These are phyloP conservation scores for Druceiella hillmani DNA, from an alignment of 2,888 invertebrate species.

Conservation along the genomic window DNA sequence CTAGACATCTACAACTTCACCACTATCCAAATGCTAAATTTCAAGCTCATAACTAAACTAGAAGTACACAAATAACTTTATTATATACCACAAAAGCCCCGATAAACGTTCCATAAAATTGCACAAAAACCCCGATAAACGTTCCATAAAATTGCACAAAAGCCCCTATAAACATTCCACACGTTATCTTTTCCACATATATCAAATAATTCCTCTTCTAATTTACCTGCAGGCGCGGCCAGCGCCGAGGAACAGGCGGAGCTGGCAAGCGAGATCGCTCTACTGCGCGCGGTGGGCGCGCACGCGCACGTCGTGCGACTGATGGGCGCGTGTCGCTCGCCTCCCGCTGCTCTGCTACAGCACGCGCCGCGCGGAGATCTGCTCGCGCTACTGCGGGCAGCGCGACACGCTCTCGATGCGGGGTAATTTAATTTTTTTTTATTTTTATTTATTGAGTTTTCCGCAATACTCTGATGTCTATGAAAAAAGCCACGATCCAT, in stretches of 20 bases:
- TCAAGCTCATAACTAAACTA: too few relatives aligned
- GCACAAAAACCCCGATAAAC: too few relatives aligned
- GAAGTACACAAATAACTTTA: too few relatives aligned
- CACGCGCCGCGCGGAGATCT: constrained; percentile 75
- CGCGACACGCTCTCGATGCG: constrained; percentile 32
- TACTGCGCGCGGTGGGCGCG: constrained; percentile 69
- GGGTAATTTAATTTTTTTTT: constrained; percentile 17
- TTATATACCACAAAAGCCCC: too few relatives aligned
- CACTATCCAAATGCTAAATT: too few relatives aligned
- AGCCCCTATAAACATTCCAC: too few relatives aligned
- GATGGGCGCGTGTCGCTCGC: constrained; percentile 67
- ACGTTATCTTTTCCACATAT: too few relatives aligned
- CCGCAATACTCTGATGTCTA: neutral
- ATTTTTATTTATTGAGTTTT: constrained; percentile 1
- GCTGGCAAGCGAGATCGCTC: constrained; percentile 70
- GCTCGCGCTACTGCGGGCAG: constrained; percentile 53
- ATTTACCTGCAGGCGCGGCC: constrained; percentile 44
- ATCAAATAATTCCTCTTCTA: too few relatives aligned
- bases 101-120: too few relatives aligned
- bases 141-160: too few relatives aligned
- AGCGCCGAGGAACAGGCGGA: constrained; percentile 59
- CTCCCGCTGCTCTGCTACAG: constrained; percentile 71
- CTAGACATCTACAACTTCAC: too few relatives aligned
- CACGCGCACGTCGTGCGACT: constrained; percentile 73
- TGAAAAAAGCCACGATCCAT: too few relatives aligned